Evolutionary conservation across 2,113 vertebrate species (phyloP), one percentile per base, ranked within the genome.

Genomic region (Campylomormyrus numenius): DNA sequence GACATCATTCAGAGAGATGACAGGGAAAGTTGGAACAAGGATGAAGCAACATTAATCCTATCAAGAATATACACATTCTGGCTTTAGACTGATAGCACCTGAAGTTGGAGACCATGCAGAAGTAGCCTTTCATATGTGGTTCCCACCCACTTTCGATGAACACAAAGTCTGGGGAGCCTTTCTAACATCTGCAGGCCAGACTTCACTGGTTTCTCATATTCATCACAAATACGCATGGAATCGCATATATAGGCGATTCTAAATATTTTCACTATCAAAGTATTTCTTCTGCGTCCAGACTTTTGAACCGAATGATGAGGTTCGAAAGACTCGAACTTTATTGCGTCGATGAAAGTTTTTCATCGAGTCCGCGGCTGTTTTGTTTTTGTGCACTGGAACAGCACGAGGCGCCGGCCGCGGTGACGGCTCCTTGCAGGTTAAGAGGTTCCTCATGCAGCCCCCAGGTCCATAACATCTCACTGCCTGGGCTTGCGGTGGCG

Each of bases 1-100:
- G 91, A 91, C 91, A 93, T 92, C 92, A 95, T 96, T 96, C 96
- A 95, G 91, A 94, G 88, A 53, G n/a, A 45, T 6, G 45, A 35
- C 39, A 86, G 10, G 52, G 19, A 93, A 88, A 91, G 93, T 85
- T 90, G 93, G 90, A 93, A 83, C 93, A 92, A 83, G 94, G 91
- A 49, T 89, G 66, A 96, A 95, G 93, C 92, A 89, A 89, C 88
- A 91, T 87, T 90, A 4, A 50, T 80, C 89, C 35, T 0, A 94
- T 92, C 92, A 90, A 90, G 93, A 66, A 56, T 5, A 92, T 93
- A 95, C 93, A 89, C 92, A 94, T 95, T 94, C 89, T 91, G 91
- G 92, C 9, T 90, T 90, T 17, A 88, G 92, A 95, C 93, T 93
- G 90, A 70, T 52, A 96, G 93, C 91, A 95, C 94, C 91, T 91